Evolutionary conservation across 2,888 invertebrate genomes (phyloP).

Genomic region (Troides aeacus): DNA sequence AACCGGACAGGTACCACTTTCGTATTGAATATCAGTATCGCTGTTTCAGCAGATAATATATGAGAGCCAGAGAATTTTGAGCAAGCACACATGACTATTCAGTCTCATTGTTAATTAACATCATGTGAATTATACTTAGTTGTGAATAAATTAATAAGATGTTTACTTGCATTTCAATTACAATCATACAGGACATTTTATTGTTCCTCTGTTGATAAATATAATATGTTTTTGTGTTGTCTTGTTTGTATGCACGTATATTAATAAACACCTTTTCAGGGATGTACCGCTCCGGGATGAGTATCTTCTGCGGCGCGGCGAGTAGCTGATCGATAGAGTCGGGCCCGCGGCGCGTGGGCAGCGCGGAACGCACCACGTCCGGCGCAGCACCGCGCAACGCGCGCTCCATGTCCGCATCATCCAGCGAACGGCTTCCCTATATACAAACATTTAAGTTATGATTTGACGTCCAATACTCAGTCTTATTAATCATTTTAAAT

Average conservation of each 20-base stretch:
- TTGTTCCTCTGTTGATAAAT: too few relatives aligned
- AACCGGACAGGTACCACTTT: too few relatives aligned
- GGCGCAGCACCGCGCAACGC: slow-evolving; percentile 88
- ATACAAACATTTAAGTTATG: background rate
- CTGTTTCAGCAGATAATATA: too few relatives aligned
- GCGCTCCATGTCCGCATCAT: slow-evolving; percentile 93
- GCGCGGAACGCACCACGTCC: slow-evolving; percentile 92
- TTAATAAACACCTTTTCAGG: slow-evolving; percentile 86
- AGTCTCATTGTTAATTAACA: too few relatives aligned
- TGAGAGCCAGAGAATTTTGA: too few relatives aligned
- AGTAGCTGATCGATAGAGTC: slow-evolving; percentile 93
- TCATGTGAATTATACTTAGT: too few relatives aligned
- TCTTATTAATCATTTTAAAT: background rate
- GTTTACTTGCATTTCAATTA: too few relatives aligned
- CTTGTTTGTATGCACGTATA: background rate
- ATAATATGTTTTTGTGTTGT: background rate
- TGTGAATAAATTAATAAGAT: too few relatives aligned
- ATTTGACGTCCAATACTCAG: background rate
- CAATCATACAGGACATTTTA: too few relatives aligned
- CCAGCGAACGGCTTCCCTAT: slow-evolving; percentile 84
- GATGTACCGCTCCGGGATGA: slow-evolving; percentile 94
- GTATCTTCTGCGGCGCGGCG: slow-evolving; percentile 93
- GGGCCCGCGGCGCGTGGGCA: slow-evolving; percentile 82
- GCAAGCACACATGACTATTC: too few relatives aligned
- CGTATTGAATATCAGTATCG: too few relatives aligned